Conservation (phyloP, 2,888 invertebrate species). For the Pterostichus niger region DNA sequence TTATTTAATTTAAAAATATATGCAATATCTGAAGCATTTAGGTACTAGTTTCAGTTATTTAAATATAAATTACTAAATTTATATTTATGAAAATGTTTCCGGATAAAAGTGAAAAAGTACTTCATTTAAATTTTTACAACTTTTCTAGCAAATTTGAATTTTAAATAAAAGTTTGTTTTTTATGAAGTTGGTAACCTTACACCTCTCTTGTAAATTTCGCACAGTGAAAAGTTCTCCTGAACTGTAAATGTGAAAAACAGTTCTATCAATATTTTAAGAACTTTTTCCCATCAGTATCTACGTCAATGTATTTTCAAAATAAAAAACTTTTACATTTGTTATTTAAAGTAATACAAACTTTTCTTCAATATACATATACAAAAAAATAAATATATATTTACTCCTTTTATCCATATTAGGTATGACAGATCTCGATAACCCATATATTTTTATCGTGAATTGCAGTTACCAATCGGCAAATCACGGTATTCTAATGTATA, state of each 20-base stretch:
- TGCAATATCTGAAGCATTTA: no score
- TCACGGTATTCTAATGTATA: no score
- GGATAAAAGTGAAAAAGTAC: not conserved
- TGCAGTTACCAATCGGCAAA: no score
- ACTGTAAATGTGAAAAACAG: slow-evolving; percentile 34
- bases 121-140: slow-evolving; percentile 1
- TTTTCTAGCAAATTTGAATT: slow-evolving; percentile 26
- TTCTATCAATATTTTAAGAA: slow-evolving; percentile 33
- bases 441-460: no score
- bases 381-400: no score
- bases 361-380: not conserved
- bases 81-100: not conserved
- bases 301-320: slow-evolving; percentile 4
- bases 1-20: no score
- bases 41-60: no score
- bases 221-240: slow-evolving; percentile 20
- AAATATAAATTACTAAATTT: not conserved
- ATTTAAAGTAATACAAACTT: not conserved
- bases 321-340: slow-evolving; percentile 39
- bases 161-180: slow-evolving; percentile 38
- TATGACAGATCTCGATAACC: no score
- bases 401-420: no score
- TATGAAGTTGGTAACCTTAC: slow-evolving; percentile 25
- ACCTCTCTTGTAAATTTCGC: slow-evolving; percentile 24
- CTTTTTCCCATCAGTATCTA: slow-evolving; percentile 38